Percentiles rank a stretch among this genome's conserved stretches.
Evolutionary conservation across 1,140 invertebrate species (phyloP).

Genomic region (Brachionus asplanchnoidis): DNA sequence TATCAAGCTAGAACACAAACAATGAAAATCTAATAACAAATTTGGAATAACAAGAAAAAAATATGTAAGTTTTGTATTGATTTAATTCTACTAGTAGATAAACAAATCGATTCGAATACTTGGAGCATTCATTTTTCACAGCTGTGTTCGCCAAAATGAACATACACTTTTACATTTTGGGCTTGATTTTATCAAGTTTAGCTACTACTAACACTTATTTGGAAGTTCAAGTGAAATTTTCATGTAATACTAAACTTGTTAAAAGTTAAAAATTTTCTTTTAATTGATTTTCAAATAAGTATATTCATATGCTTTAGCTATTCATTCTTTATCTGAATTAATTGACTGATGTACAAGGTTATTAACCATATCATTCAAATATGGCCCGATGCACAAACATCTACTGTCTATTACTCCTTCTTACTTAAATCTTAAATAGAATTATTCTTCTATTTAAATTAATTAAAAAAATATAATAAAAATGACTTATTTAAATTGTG

Average conservation of each 20-base stretch:
- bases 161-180: constrained; percentile 12
- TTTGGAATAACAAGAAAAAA: constrained; percentile 24
- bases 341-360: neutral
- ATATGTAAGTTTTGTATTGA: neutral
- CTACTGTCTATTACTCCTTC: neutral
- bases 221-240: neutral
- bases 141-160: neutral
- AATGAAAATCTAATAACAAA: neutral
- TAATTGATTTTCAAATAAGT: neutral
- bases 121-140: constrained; percentile 23
- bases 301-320: neutral
- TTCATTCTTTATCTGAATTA: neutral
- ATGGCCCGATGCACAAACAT: neutral
- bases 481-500: too few species aligned
- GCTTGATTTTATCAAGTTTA: neutral
- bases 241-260: neutral
- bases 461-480: too few species aligned
- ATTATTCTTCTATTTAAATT: too few species aligned
- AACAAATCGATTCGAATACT: neutral
- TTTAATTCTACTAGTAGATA: constrained; percentile 9
- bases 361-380: neutral
- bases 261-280: neutral
- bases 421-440: too few species aligned
- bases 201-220: neutral
- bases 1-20: neutral